Evolutionary conservation across 2,113 vertebrate genomes (phyloP), one percentile per base, ranked within the genome.

Genomic region (Mustela nigripes): DNA sequence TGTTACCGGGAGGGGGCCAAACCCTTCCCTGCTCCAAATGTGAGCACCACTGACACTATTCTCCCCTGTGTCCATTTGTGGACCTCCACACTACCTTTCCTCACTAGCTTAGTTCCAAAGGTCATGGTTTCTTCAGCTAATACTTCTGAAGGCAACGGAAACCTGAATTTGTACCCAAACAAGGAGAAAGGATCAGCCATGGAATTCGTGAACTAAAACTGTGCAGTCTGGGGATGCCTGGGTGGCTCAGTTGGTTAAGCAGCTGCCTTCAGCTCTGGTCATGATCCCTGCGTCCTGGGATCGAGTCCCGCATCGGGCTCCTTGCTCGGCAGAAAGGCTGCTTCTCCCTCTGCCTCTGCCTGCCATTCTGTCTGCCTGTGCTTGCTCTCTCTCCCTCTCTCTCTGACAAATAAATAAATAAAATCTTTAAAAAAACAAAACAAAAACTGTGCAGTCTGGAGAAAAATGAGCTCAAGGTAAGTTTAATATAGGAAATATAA

Each of bases 21-120:
- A 42, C 15, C 53, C n/a, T n/a, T 62, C 45, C 24, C 7, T 0
- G 22, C 28, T 42, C 42, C 74, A 80, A 31, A 31, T 11, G 36
- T 39, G 5, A 63, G 42, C 22, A 39, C 33, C n/a, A 28, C 9
- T 31, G 48, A 18, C 19, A 63, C 33, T 79, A 60, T 81, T 28
- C 45, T 33, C 33, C 21, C 22, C 14, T 21, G 1, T 45, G 63
- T 28, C 9, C 39, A 11, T 42, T 50, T n/a, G 36, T 1, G 39
- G 60, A 16, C 39, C 42, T 56, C 12, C 7, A 11, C 67, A n/a
- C 74, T 24, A 9, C 11, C 50, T 56, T 19, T 12, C 42, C 21
- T 58, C 2, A 0, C 0, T 56, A 65, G 28, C 1, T 5, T 15
- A 2, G 1, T 50, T 36, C 42, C 15, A 28, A 85, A 10, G 33